Evolutionary conservation across 2,113 vertebrate genomes (phyloP).

Genomic region (Carassius auratus): DNA sequence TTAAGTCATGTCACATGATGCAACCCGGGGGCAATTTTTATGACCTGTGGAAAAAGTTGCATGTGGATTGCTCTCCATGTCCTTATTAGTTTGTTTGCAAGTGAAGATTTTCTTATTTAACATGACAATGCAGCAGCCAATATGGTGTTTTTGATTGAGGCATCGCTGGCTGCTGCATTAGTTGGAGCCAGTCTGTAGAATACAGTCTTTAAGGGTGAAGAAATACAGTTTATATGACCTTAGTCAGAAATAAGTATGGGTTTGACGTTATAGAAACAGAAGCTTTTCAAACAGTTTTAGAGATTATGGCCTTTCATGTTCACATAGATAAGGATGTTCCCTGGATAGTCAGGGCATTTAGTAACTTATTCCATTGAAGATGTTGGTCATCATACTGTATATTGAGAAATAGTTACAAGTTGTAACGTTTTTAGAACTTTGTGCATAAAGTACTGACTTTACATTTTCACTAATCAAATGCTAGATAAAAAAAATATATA

Average conservation of each 20-base stretch:
- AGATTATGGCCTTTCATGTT: neutral
- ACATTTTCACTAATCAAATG: neutral
- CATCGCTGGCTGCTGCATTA: neutral
- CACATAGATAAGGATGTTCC: no score
- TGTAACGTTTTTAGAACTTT: neutral
- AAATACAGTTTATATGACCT: no score
- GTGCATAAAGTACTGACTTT: neutral
- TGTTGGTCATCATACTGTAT: no score
- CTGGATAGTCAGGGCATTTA: no score
- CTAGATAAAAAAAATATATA: neutral
- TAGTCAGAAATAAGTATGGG: neutral
- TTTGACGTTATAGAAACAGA: no score
- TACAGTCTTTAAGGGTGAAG: neutral
- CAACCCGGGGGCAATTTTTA: conserved; percentile 8
- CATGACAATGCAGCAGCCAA: neutral
- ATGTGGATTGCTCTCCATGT: neutral
- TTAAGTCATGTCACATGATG: neutral
- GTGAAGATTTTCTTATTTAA: neutral
- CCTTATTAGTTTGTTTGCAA: neutral
- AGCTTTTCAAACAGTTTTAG: no score
- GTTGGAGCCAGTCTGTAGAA: neutral
- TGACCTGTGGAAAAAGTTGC: neutral
- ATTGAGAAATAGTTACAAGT: no score
- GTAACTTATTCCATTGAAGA: no score
- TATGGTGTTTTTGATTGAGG: neutral